Base-by-base conservation (phyloP, 2,888 invertebrate species). In the Gryllus longicercus region DNA sequence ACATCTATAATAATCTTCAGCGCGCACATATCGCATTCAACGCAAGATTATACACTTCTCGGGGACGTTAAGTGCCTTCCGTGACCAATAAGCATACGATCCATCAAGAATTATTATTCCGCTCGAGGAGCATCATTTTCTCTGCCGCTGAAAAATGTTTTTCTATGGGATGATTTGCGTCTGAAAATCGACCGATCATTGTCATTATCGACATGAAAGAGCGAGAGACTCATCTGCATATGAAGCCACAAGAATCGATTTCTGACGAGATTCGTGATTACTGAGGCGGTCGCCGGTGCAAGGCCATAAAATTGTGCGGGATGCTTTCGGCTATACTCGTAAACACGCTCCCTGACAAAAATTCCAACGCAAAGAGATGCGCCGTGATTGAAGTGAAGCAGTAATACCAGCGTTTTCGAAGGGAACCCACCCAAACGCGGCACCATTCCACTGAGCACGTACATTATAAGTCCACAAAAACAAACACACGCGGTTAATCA, bases 151-250 rank as follows among this genome's bases (percentile, higher is more conserved):
- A 21, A 78, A 80, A 80, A 77, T 51, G 21, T n/a, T 38, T 38
- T 50, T 74, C 51, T 80, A 23, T 79, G 76, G 51, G 25, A 51
- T 77, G 51, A 76, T 77, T n/a, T 49, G 12, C 77, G 25, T 63
- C 23, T 74, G 51, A 74, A 75, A 23, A 21, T 76, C 16, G 38
- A 51, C 75, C 51, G 74, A 82, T 80, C 79, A 82, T 79, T 50
- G 74, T 81, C 76, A 81, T 81, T 79, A 80, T 79, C 79, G 79
- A 75, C 50, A 79, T 50, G 75, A 79, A 25, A 51, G 75, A 63
- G 63, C 63, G 63, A 78, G 78, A 78, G 77, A 77, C 77, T 77
- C n/a, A 81, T 81, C 78, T 81, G 78, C 79, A 81, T 81, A 78
- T 76, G 77, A 79, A 79, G 77, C 50, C 76, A 78, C 79, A 78